Evolutionary conservation across 2,113 vertebrate species (phyloP), one percentile per base, ranked within the genome.

Genomic region (Nasalis larvatus): DNA sequence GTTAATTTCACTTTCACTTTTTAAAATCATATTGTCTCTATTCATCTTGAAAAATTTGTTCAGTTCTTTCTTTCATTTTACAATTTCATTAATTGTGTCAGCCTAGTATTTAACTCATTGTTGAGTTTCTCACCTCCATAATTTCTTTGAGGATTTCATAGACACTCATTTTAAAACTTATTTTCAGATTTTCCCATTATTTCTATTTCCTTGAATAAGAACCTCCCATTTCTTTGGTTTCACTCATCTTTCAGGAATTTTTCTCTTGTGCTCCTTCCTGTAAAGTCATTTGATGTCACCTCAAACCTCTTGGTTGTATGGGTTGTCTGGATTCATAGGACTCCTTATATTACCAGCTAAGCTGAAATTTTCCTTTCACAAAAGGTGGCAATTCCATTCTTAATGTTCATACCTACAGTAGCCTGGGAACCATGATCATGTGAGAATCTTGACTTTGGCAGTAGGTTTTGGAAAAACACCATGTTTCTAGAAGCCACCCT

Each of bases 121-220:
- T 74, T 32, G 0, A 74, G 21, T 89, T 91, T 95, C 27, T 42
- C 60, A 86, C 23, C 91, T 84, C 58, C 21, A 16, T 91, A 74
- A 87, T 77, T 71, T 92, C 47, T 94, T 83, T 86, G 30, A 94
- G 3, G 17, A 86, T 73, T 90, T 88, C 52, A 95, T 94, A 60
- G 30, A 89, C 73, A 66, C 0, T 82, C 27, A 73, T 32, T 63
- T 86, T 63, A 83, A 71, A 74, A 66, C 6, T n/a, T 71, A 18
- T 47, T 40, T 73, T 86, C 6, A 86, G 14, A 49, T 56, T 63
- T 92, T 52, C 60, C 45, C 37, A 84, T 81, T 69, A 47, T 80
- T 89, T 89, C 4, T 45, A 40, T 78, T 93, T 89, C 45, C 68
- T 86, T 63, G 25, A 68, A 23, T 63, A 30, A 82, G 42, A 83